Evolutionary conservation across 2,113 vertebrate genomes (phyloP).

Genomic region (Crotalus viridis): DNA sequence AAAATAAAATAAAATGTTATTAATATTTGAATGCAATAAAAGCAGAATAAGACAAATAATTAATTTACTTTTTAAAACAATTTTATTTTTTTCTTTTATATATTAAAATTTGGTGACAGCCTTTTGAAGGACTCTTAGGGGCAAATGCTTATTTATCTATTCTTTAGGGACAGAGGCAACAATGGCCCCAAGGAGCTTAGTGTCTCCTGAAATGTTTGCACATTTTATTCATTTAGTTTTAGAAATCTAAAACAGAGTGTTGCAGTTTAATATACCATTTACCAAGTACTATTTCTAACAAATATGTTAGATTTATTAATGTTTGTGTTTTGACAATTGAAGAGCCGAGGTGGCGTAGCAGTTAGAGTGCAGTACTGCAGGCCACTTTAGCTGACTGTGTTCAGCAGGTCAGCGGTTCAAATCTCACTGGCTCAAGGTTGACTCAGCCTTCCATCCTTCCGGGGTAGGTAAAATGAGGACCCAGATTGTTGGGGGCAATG

Average conservation of each 20-base stretch:
- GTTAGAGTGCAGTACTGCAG: no score
- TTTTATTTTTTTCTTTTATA: neutral
- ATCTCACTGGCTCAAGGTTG: no score
- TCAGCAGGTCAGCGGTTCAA: no score
- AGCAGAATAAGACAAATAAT: neutral
- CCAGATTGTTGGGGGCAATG: no score
- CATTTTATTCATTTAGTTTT: neutral
- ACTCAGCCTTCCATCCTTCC: no score
- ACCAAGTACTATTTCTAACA: neutral
- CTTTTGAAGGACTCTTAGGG: neutral
- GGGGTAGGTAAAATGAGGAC: no score
- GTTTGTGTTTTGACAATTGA: neutral
- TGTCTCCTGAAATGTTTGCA: neutral
- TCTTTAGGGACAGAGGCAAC: neutral
- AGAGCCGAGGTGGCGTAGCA: no score
- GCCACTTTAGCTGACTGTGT: no score
- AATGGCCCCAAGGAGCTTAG: neutral
- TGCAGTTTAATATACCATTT: neutral
- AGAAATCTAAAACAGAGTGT: neutral
- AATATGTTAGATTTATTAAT: rapidly evolving
- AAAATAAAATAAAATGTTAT: neutral
- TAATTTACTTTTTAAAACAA: neutral
- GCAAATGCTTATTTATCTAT: neutral
- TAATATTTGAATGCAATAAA: neutral
- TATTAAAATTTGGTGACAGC: neutral